Base-by-base conservation (phyloP, 2,888 invertebrate genomes). In the Heliconius erato region DNA sequence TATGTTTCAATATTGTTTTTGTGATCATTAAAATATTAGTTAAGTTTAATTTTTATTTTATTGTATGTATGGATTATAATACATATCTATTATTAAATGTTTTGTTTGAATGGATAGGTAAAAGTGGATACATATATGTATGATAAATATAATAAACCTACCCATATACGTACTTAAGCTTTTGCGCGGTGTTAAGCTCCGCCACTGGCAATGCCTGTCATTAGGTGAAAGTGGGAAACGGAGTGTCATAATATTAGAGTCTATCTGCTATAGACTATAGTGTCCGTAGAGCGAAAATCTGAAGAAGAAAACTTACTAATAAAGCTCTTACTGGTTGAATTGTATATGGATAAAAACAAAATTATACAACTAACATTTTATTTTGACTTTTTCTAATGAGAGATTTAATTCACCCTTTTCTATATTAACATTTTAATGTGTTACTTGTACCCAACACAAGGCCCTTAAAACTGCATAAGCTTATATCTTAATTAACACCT, bases 401-500 rank as follows among this genome's bases (percentile, higher is more conserved):
- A 54, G 9, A n/a, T 19, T 32, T 68, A 23, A 9, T 32, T 68
- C 19, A 68, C 32, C 32, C 32, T 68, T 35, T 40, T n/a, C 23
- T 40, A 40, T 40, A 23, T 71, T n/a, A 14, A 40, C 71, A 71
- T 72, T 72, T 72, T 72, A 72, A 44, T 44, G 12, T 14, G 44
- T 44, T 72, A 26, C 14, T 44, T 44, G 26, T 26, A 44, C 71
- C 7, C 0, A 23, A 69, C 14, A 69, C 23, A 69, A n/a, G 12
- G 71, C 6, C n/a, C 16, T 72, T 44, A 44, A 44, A 44, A 72
- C 16, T 72, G 16, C 1, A 72, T 26, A 7, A 14, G 5, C 5
- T 19, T n/a, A 65, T 26, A 65, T 3, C 12, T 67, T 67, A 67
- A 67, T 67, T n/a, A 26, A 35, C 23, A 69, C 23, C 68, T 69